These are phyloP conservation scores for Apistogramma diplotaenia DNA, from an alignment of 2,113 vertebrate species.

Conservation along the genomic window DNA sequence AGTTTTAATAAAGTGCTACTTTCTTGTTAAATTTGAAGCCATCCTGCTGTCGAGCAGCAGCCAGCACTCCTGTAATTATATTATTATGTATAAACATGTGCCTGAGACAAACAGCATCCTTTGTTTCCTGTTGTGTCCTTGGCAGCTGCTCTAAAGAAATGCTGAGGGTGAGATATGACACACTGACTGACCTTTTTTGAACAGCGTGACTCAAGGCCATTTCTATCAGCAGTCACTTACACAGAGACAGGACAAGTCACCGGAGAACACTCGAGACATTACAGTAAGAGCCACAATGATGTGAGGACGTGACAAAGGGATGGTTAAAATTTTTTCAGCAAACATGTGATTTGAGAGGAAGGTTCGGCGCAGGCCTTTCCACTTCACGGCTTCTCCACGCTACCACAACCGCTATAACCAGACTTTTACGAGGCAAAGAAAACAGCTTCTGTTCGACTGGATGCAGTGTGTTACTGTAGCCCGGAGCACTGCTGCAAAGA, in stretches of 20 bases:
- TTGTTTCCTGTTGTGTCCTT: conserved; percentile 12
- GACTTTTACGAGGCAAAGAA: conserved; percentile 39
- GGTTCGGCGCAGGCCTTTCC: not conserved
- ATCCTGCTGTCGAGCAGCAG: not conserved
- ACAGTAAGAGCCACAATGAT: conserved; percentile 18
- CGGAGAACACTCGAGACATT: conserved; percentile 14
- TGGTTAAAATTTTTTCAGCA: conserved; percentile 36
- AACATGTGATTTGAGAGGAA: not conserved
- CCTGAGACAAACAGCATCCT: conserved; percentile 1
- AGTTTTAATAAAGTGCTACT: not conserved
- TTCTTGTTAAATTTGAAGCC: not conserved
- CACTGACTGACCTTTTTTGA: conserved; percentile 33
- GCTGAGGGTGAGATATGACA: conserved; percentile 17
- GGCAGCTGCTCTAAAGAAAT: not conserved
- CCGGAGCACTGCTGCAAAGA: conserved; percentile 48
- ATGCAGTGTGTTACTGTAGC: conserved; percentile 34
- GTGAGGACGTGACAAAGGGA: not conserved
- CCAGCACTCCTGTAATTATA: not conserved
- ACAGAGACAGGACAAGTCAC: conserved; percentile 9
- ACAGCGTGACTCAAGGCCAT: conserved; percentile 43
- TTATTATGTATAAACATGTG: not conserved
- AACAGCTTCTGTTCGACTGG: conserved; percentile 21
- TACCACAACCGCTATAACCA: not conserved
- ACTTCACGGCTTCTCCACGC: not conserved
- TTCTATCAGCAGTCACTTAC: not conserved